Evolutionary conservation across 2,113 vertebrate species (phyloP).

Genomic region (Xenopus borealis): DNA sequence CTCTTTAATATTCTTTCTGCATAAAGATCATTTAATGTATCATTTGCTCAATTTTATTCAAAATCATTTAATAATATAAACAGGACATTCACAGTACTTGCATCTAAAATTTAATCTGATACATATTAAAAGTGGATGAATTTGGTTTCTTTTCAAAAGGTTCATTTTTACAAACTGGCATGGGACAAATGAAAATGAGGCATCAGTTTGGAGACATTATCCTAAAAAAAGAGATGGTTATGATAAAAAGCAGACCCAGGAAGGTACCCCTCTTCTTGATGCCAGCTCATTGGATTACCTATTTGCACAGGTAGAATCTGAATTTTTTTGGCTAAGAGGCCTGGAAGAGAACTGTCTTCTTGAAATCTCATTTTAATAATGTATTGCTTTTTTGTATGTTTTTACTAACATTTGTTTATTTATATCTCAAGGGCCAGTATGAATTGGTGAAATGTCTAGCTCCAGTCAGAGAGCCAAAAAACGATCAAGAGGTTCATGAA

Average conservation of each 20-base stretch:
- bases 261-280: constrained; percentile 86
- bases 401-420: background rate
- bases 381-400: background rate
- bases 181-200: constrained; percentile 83
- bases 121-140: too few species aligned
- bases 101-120: too few species aligned
- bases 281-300: constrained; percentile 84
- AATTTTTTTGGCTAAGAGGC: too few species aligned
- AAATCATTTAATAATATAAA: too few species aligned
- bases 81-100: too few species aligned
- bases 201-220: constrained; percentile 87
- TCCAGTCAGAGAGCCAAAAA: constrained; percentile 76
- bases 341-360: too few species aligned
- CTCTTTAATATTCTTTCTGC: too few species aligned
- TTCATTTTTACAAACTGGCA: constrained; percentile 98
- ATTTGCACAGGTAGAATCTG: constrained; percentile 87
- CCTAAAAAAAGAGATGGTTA: constrained; percentile 75
- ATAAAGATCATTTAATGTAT: too few species aligned
- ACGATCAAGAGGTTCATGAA: constrained; percentile 81
- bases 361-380: too few species aligned
- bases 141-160: constrained; percentile 57
- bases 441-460: constrained; percentile 85
- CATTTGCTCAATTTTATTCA: too few species aligned
- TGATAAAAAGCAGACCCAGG: constrained; percentile 67
- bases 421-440: constrained; percentile 79